phyloP scores from a whole-genome alignment of 2,888 invertebrate species.

The Thereva nobilitata region DNA sequence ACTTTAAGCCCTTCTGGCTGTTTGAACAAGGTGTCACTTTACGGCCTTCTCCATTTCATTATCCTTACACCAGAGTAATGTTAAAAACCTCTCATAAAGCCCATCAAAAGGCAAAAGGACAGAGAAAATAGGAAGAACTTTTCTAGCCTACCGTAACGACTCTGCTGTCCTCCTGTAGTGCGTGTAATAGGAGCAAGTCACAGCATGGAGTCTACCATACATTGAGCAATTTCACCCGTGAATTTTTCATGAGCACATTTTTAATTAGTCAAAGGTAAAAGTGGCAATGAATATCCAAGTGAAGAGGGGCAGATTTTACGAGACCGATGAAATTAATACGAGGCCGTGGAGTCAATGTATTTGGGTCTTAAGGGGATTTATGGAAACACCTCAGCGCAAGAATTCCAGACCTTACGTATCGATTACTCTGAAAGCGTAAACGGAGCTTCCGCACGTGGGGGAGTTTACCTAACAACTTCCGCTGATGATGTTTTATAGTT shows the following conservation, averaged over 20 bases:
- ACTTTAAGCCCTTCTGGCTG: slow-evolving; percentile 18
- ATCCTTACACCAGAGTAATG: slow-evolving; percentile 29
- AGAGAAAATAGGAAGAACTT: slow-evolving; percentile 4
- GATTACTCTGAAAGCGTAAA: slow-evolving; percentile 9
- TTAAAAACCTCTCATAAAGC: slow-evolving; percentile 37
- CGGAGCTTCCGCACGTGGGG: slow-evolving; percentile 1
- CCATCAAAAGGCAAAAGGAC: slow-evolving; percentile 17
- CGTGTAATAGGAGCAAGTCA: slow-evolving; percentile 44
- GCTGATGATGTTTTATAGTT: slow-evolving; percentile 1
- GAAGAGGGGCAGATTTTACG: slow-evolving; percentile 24
- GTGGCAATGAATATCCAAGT: slow-evolving; percentile 49
- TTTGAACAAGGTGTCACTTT: slow-evolving; percentile 37
- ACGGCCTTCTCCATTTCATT: slow-evolving; percentile 37
- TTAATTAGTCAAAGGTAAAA: slow-evolving; percentile 57
- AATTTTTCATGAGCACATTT: slow-evolving; percentile 53
- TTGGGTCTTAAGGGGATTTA: slow-evolving; percentile 22
- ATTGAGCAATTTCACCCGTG: slow-evolving; percentile 44
- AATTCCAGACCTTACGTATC: slow-evolving; percentile 6
- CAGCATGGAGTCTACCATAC: slow-evolving; percentile 29
- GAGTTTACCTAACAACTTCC: slow-evolving; percentile 8
- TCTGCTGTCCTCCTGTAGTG: background rate
- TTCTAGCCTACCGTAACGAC: no score
- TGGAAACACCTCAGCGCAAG: slow-evolving; percentile 12
- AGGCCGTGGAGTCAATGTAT: slow-evolving; percentile 22
- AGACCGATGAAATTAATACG: slow-evolving; percentile 35